Conservation (phyloP, 2,113 vertebrate genomes). For the Australoheros scitulus region DNA sequence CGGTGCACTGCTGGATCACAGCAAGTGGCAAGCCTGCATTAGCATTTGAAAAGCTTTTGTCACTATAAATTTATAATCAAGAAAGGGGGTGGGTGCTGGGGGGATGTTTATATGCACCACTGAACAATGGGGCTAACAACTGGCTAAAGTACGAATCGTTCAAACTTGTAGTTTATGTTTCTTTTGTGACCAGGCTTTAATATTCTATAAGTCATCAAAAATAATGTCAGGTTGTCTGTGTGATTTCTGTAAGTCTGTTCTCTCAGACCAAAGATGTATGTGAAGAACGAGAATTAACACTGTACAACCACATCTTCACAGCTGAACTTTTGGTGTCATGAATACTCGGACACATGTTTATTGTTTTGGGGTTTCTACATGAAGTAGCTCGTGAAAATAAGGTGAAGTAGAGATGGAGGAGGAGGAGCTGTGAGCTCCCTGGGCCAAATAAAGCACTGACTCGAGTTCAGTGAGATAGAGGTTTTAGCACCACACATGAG, state of each 20-base stretch:
- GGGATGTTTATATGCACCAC: not conserved
- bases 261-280: not conserved
- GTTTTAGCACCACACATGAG: not conserved
- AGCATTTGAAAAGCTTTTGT: slow-evolving; percentile 5
- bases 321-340: not conserved
- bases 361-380: not conserved
- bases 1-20: not conserved
- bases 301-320: not conserved
- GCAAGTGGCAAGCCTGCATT: not conserved
- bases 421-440: not conserved
- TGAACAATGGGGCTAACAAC: not conserved
- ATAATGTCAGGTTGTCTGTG: not conserved
- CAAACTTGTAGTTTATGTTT: not conserved
- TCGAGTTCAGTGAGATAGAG: not conserved
- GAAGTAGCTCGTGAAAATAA: not conserved
- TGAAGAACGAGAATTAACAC: not conserved
- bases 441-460: not conserved
- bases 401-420: not conserved
- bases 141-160: not conserved
- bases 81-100: not conserved
- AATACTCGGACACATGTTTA: not conserved
- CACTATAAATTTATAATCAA: not conserved
- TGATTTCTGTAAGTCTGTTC: not conserved
- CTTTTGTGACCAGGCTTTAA: not conserved
- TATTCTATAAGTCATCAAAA: not conserved